Percentiles rank a stretch among this genome's conserved stretches.
Conservation (phyloP, 2,888 invertebrate genomes). For the Tupiocoris notatus region DNA sequence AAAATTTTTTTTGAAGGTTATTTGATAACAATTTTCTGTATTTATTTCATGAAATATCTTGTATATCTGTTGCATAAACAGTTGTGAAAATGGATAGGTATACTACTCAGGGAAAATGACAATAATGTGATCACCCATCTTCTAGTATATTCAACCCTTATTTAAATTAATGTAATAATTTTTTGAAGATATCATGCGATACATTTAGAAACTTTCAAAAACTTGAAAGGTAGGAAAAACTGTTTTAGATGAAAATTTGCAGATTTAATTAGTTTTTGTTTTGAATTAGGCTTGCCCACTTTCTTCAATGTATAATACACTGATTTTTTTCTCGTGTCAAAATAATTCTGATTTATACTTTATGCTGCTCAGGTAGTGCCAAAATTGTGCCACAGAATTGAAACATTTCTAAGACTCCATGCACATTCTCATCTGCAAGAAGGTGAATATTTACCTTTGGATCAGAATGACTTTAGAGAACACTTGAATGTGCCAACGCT, state of each 20-base stretch:
- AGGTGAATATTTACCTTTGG: constrained; percentile 60
- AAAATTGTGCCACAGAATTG: constrained; percentile 76
- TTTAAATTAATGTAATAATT: too few species aligned
- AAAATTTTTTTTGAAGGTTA: too few species aligned
- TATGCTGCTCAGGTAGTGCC: constrained; percentile 39
- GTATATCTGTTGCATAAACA: too few species aligned
- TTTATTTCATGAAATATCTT: too few species aligned
- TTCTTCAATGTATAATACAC: not conserved
- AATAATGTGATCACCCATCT: too few species aligned
- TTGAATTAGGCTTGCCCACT: not conserved
- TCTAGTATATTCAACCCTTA: too few species aligned
- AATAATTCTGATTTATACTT: not conserved
- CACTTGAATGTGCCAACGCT: constrained; percentile 62
- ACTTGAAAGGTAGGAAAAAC: too few species aligned
- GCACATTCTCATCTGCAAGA: constrained; percentile 86
- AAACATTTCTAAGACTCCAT: constrained; percentile 87
- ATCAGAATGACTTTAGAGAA: constrained; percentile 66
- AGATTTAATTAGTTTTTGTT: not conserved
- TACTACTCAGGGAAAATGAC: too few species aligned
- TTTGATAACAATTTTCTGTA: too few species aligned
- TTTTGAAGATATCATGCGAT: too few species aligned
- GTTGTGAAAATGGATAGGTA: too few species aligned
- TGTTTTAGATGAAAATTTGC: not conserved
- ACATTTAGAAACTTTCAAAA: too few species aligned
- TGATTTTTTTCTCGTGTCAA: constrained; percentile 3